These are phyloP conservation scores for Gnathonemus longibarbis DNA, from an alignment of 2,113 vertebrate genomes.

Conservation along the genomic window DNA sequence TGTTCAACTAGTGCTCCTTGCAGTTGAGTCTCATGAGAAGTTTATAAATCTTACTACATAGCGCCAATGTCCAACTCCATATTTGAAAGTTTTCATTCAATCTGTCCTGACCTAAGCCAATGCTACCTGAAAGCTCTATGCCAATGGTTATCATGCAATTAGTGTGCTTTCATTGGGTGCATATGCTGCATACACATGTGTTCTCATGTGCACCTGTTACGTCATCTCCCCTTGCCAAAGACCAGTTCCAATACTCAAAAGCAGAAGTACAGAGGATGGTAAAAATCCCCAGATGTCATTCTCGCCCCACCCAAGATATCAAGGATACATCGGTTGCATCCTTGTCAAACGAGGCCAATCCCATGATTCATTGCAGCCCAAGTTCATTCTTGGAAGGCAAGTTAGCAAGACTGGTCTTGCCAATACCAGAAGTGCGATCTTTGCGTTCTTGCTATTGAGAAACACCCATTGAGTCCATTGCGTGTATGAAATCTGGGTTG, in stretches of 20 bases:
- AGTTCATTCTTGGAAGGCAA: not conserved
- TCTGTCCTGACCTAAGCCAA: not conserved
- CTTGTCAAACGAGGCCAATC: not conserved
- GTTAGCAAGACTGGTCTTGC: not conserved
- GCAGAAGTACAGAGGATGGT: not conserved
- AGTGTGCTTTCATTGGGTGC: not conserved
- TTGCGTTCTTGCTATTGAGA: not conserved
- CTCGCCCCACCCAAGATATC: not conserved
- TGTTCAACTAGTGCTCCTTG: not conserved
- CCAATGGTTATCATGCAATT: not conserved
- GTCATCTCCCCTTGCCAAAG: not conserved
- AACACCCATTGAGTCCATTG: not conserved
- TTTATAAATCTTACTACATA: not conserved
- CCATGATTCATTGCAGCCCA: not conserved
- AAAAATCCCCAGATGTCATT: not conserved
- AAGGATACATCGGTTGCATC: not conserved
- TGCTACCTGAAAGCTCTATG: not conserved
- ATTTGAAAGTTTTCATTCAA: not conserved
- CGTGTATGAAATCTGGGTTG: not conserved
- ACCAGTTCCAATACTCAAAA: not conserved
- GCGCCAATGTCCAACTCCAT: not conserved
- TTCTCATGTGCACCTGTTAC: not conserved
- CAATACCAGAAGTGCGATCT: not conserved
- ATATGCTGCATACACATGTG: not conserved
- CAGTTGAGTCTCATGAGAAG: not conserved